Conservation (phyloP, 2,888 invertebrate genomes). For the Hirtodrosophila confusa region DNA sequence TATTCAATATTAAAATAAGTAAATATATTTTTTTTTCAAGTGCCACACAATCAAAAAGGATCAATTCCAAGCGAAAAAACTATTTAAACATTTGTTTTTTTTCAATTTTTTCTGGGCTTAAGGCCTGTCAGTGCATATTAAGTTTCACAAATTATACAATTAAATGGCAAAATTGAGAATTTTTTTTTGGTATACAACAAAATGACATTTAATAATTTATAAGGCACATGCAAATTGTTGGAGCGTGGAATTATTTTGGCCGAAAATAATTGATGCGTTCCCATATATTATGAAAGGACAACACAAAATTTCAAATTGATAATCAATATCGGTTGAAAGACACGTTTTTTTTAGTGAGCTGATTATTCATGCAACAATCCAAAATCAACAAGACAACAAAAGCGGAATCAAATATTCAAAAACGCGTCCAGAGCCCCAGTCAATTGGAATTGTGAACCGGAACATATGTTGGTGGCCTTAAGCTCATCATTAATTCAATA, state of each 20-base stretch:
- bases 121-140: no score
- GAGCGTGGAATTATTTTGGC: no score
- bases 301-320: constrained; percentile 20
- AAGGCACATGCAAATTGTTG: no score
- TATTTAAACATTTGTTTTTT: constrained; percentile 26
- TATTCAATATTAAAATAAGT: constrained; percentile 1
- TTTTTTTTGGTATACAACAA: no score
- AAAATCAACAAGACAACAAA: constrained; percentile 1
- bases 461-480: constrained; percentile 51
- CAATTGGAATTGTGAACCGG: constrained; percentile 55
- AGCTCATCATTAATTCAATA: constrained; percentile 61
- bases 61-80: background rate
- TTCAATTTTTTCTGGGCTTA: background rate
- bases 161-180: no score
- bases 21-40: constrained; percentile 28
- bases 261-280: no score
- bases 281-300: no score
- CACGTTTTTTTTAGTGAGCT: no score
- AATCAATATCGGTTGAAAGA: constrained; percentile 52
- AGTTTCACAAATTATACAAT: no score
- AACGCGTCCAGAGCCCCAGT: constrained; percentile 20
- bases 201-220: no score
- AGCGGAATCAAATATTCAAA: constrained; percentile 60
- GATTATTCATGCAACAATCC: background rate
- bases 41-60: constrained; percentile 15